These are phyloP conservation scores for Petroica traversi DNA, from an alignment of 2,113 vertebrate genomes.

Conservation along the genomic window DNA sequence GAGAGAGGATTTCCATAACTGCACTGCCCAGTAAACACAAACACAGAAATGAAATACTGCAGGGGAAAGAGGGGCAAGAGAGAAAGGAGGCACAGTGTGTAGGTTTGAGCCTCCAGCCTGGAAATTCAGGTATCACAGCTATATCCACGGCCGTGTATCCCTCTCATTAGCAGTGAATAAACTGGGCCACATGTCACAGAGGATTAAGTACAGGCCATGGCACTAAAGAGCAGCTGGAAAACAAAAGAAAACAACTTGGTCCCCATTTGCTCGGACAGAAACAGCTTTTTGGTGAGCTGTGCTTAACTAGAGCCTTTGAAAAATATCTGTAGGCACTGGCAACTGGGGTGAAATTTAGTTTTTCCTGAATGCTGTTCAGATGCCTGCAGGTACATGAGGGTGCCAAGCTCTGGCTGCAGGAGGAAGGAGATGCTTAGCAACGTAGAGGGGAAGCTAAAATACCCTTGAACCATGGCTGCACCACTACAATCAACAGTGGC, in stretches of 20 bases:
- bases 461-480: accelerated
- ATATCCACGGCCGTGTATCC: neutral
- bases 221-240: neutral
- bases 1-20: neutral
- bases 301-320: neutral
- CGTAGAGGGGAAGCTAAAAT: neutral
- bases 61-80: accelerated
- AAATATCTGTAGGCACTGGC: neutral
- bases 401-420: neutral
- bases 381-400: too few species aligned
- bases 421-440: neutral
- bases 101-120: neutral
- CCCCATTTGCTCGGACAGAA: neutral
- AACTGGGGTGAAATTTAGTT: neutral
- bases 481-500: accelerated
- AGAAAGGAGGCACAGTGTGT: neutral
- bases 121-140: neutral
- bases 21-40: neutral
- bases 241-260: neutral
- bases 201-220: neutral
- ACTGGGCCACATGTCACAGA: constrained; percentile 1
- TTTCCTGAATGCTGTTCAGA: neutral
- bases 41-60: neutral
- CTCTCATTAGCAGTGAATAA: neutral
- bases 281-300: accelerated